Conservation (phyloP, 1,140 invertebrate genomes). For the Drosophila parabipectinata region DNA sequence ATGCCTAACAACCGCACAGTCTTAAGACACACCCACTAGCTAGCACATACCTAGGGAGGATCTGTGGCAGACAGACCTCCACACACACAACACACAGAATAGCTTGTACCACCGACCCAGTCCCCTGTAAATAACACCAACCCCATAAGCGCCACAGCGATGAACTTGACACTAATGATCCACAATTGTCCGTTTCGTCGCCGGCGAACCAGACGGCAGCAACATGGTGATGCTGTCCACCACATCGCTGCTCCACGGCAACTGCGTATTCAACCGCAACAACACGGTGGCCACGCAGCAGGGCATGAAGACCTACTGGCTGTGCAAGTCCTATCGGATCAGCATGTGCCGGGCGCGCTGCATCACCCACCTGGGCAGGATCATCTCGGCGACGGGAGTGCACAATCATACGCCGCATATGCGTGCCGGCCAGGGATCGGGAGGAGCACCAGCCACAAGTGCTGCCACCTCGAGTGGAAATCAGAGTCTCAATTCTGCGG, state of each 20-base stretch:
- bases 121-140: slow-evolving; percentile 64
- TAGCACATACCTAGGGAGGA: slow-evolving; percentile 3
- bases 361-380: slow-evolving; percentile 81
- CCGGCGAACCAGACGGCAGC: slow-evolving; percentile 63
- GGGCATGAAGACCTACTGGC: slow-evolving; percentile 84
- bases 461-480: not conserved
- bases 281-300: slow-evolving; percentile 84
- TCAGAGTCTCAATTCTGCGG: not conserved
- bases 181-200: slow-evolving; percentile 69
- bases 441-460: not conserved
- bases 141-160: slow-evolving; percentile 44
- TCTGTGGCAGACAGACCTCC: slow-evolving; percentile 5
- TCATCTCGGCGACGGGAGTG: slow-evolving; percentile 82
- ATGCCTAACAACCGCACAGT: slow-evolving; percentile 29
- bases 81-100: slow-evolving; percentile 8
- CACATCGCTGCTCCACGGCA: slow-evolving; percentile 83
- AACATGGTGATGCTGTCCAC: slow-evolving; percentile 83
- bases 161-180: slow-evolving; percentile 68
- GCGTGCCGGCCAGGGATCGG: slow-evolving; percentile 50
- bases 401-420: slow-evolving; percentile 83
- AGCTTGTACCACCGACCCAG: slow-evolving; percentile 1
- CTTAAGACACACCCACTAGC: slow-evolving; percentile 20
- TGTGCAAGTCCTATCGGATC: slow-evolving; percentile 83
- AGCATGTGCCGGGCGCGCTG: slow-evolving; percentile 83
- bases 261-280: slow-evolving; percentile 83